These are phyloP conservation scores for Parauchenoglanis punctatus DNA, from an alignment of 2,797 vertebrate species.

Conservation along the genomic window DNA sequence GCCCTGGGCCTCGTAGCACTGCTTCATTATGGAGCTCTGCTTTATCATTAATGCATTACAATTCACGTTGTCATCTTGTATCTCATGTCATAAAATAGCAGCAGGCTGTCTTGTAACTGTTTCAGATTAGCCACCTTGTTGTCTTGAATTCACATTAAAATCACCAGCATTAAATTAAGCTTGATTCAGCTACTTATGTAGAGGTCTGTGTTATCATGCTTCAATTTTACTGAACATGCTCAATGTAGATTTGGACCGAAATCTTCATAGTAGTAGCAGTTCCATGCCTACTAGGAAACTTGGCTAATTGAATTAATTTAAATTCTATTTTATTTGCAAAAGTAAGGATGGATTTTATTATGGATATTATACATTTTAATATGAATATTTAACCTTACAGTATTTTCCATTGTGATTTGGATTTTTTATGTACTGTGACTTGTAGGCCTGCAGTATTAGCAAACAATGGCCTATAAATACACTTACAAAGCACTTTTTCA, in stretches of 20 bases:
- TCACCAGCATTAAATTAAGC: neutral
- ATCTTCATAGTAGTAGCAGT: neutral
- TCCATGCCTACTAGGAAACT: neutral
- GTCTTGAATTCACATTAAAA: neutral
- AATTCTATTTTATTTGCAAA: neutral
- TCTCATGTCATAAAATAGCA: slow-evolving; percentile 21
- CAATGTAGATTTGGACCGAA: neutral
- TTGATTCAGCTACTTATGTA: neutral
- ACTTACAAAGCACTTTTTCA: neutral
- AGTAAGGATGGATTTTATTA: neutral
- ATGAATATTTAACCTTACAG: neutral
- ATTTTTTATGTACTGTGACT: slow-evolving; percentile 2
- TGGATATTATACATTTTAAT: too few species aligned
- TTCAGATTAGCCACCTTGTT: neutral
- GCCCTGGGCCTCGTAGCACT: slow-evolving; percentile 3
- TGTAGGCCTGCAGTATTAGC: neutral
- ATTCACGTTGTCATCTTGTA: slow-evolving; percentile 29
- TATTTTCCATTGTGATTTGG: neutral
- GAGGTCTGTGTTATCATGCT: neutral
- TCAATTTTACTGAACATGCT: slow-evolving; percentile 19
- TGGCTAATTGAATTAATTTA: neutral
- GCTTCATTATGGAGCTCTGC: slow-evolving; percentile 23
- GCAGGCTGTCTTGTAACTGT: neutral
- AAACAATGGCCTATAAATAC: neutral
- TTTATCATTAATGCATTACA: slow-evolving; percentile 27